Base-by-base conservation (phyloP, 2,797 vertebrate genomes). In the Rhynchonycteris naso region DNA sequence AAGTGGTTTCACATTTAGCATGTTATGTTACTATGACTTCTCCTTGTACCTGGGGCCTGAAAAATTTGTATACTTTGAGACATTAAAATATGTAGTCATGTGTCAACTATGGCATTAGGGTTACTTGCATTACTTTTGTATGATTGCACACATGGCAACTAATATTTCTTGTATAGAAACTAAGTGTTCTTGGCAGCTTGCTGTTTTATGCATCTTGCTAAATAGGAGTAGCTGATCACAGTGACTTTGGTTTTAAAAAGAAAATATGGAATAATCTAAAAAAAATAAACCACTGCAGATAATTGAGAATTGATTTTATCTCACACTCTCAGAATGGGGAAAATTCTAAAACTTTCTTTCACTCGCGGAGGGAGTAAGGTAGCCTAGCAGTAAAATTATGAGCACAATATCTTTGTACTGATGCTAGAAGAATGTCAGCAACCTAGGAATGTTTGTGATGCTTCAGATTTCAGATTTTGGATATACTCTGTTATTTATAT, bases 301-400 rank as follows among this genome's bases (percentile, higher is more conserved):
- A 96, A 96, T 71, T 93, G 93, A 92, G 79, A 94, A 97, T 75
- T 92, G 82, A 96, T 93, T 96, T 83, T 79, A 72, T 94, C 78
- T 94, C 86, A 94, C 54, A 61, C 16, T 38, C 75, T 95, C 38
- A 35, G 74, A 89, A 92, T 85, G 43, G 69, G 54, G 33, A 33
- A 92, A 66, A 38, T 94, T 95, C 88, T 90, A 63, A 89, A 92
- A 68, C 68, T 24, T 33, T 68, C 35, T 90, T 91, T 38, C 26
- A 61, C 63, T 81, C 89, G 38, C 22, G 26, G 59, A 86, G 8
- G 10, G 26, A 58, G 22, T 82, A 24, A 88, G 19, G 58, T 54
- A 78, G 12, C 7, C 24, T 66, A 2, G 14, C 71, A 24, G 56
- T 81, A 33, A 97, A 97, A 93, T 84, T 93, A 11, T 3, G 33